Evolutionary conservation across 2,888 invertebrate genomes (phyloP), one percentile per base, ranked within the genome.

Genomic region (Eristalinus sepulchralis): DNA sequence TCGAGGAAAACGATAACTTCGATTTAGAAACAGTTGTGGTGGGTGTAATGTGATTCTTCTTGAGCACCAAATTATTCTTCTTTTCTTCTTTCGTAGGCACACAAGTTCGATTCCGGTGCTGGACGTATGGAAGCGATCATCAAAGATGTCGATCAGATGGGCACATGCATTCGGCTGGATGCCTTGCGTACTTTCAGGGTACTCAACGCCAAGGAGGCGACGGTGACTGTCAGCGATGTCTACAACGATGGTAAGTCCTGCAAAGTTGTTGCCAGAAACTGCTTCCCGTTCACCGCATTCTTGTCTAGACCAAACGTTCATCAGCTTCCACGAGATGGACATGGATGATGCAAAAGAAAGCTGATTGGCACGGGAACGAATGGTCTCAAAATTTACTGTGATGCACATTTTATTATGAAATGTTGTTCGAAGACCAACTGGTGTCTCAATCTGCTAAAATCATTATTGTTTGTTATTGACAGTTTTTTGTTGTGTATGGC

Each of bases 211-310:
- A 63, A 64, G 5, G 63, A 34, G 8, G 24, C 9, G 9, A 34
- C 70, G 2, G 63, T 78, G 5, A 24, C 63, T 22, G 78, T 59
- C 6, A 57, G 70, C 20, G 70, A 70, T 13, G 27, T 27, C n/a
- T 33, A 63, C 13, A 24, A 55, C 1, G 27, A 70, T 1, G 27
- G 70, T 70, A 27, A 34, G 68, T 31, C 8, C n/a, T 57, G 24
- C 24, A 27, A 4, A 24, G 57, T 57, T 22, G 9, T 2, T n/a
- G 20, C n/a, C 2, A 36, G 2, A 6, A 6, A 5, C 4, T 8
- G 27, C 2, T 17, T 17, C 47, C 17, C 8, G 17, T 6, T 47
- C 17, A 47, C 6, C 9, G 5, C 17, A 1, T 17, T 47, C 6
- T 17, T 17, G n/a, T 47, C 8, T 8, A 47, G 47, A 17, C 47